Conservation (phyloP, 1,140 invertebrate genomes). For the Eciton burchellii region DNA sequence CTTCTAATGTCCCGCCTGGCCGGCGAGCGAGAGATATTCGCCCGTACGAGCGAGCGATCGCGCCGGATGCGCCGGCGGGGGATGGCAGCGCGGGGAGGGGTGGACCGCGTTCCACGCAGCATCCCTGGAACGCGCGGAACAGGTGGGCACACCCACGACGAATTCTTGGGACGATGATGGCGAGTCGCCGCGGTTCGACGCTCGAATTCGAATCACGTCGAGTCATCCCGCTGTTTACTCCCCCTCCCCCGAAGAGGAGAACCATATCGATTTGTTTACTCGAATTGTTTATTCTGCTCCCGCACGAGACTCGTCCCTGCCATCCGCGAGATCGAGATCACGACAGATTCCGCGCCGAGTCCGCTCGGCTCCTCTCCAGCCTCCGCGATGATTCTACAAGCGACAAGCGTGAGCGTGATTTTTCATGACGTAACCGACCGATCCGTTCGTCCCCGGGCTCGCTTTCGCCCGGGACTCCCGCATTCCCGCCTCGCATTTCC, state of each 20-base stretch:
- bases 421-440: no score
- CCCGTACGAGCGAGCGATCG: conserved; percentile 68
- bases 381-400: no score
- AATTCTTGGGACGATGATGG: conserved; percentile 69
- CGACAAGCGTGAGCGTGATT: no score
- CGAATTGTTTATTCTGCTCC: no score
- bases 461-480: no score
- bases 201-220: background rate
- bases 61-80: conserved; percentile 33
- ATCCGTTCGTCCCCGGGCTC: no score
- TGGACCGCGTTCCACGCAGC: background rate
- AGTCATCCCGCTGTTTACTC: background rate
- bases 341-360: no score
- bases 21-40: conserved; percentile 78
- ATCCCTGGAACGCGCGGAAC: conserved; percentile 12
- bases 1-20: conserved; percentile 79
- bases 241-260: no score
- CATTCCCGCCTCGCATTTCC: background rate
- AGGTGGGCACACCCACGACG: conserved; percentile 72
- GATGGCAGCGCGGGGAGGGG: background rate
- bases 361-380: no score
- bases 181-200: background rate
- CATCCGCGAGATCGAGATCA: no score
- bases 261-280: no score
- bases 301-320: background rate